Conservation (phyloP, 2,113 vertebrate genomes). For the Centropristis striata region DNA sequence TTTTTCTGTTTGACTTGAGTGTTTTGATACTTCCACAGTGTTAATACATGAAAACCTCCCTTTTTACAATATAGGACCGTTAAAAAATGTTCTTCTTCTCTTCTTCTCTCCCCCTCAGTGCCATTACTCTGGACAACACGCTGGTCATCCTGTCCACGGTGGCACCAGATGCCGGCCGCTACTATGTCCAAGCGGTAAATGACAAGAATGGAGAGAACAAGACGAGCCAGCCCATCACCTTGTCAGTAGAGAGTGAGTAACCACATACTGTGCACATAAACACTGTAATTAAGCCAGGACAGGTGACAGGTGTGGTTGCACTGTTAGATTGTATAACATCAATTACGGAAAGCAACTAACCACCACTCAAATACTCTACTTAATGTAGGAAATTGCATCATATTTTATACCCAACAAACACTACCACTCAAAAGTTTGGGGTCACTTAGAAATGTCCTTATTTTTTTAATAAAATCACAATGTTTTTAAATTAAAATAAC, state of each 20-base stretch:
- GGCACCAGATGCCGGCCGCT: conserved; percentile 94
- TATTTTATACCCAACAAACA: not conserved
- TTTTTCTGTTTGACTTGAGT: too few relatives aligned
- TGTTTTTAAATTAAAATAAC: too few relatives aligned
- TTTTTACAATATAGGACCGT: too few relatives aligned
- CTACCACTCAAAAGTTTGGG: too few relatives aligned
- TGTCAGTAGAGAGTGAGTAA: conserved; percentile 94
- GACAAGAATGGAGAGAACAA: conserved; percentile 99
- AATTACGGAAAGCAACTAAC: not conserved
- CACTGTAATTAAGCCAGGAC: fast-evolving
- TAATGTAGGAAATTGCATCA: not conserved
- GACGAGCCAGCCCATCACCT: conserved; percentile 95
- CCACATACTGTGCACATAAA: not conserved
- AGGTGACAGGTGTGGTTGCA: not conserved
- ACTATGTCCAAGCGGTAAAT: conserved; percentile 97
- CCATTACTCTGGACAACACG: conserved; percentile 97
- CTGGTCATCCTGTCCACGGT: conserved; percentile 97
- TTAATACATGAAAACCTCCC: too few relatives aligned
- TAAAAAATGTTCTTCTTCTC: not conserved
- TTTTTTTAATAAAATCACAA: too few relatives aligned
- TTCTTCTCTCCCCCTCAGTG: conserved; percentile 79
- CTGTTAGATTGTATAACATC: not conserved
- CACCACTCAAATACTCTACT: not conserved
- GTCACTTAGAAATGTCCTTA: too few relatives aligned
- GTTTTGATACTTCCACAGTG: too few relatives aligned